Conservation (phyloP, 2,113 vertebrate genomes). For the Steatornis caripensis region DNA sequence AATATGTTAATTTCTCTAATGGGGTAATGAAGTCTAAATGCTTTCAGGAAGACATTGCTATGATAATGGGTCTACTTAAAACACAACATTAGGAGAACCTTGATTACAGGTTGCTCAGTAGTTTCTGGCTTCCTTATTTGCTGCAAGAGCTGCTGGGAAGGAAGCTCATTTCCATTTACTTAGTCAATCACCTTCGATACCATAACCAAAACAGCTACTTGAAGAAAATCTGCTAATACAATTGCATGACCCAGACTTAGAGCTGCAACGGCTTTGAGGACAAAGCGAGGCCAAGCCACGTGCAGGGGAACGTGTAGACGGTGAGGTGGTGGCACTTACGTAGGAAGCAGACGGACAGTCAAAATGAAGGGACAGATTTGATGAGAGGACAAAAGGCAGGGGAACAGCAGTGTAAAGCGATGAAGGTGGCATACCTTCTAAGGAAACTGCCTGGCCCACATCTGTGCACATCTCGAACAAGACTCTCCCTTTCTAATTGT, state of each 20-base stretch:
- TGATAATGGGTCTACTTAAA: slow-evolving; percentile 69
- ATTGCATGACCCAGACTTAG: neutral
- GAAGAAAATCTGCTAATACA: neutral
- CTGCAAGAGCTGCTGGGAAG: slow-evolving; percentile 46
- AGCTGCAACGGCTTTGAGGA: neutral
- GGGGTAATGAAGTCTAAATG: slow-evolving; percentile 68
- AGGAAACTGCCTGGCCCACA: neutral
- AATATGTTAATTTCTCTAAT: slow-evolving; percentile 71
- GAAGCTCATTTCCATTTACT: slow-evolving; percentile 41
- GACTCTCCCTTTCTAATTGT: neutral
- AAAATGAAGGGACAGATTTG: neutral
- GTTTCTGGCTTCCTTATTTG: slow-evolving; percentile 47
- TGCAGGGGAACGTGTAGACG: neutral
- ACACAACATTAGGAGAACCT: slow-evolving; percentile 63
- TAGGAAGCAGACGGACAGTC: neutral
- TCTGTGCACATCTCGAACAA: neutral
- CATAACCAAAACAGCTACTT: neutral
- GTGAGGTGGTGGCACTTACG: neutral
- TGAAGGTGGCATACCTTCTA: neutral
- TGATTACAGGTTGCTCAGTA: slow-evolving; percentile 64
- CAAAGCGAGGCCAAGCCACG: rapidly evolving
- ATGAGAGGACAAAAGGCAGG: neutral
- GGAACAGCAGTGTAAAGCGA: neutral
- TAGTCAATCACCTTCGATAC: neutral
- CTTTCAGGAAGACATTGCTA: slow-evolving; percentile 62